Percentiles rank a stretch among this genome's conserved stretches.
Evolutionary conservation across 2,113 vertebrate genomes (phyloP).

Genomic region (Ivindomyrus marchei): DNA sequence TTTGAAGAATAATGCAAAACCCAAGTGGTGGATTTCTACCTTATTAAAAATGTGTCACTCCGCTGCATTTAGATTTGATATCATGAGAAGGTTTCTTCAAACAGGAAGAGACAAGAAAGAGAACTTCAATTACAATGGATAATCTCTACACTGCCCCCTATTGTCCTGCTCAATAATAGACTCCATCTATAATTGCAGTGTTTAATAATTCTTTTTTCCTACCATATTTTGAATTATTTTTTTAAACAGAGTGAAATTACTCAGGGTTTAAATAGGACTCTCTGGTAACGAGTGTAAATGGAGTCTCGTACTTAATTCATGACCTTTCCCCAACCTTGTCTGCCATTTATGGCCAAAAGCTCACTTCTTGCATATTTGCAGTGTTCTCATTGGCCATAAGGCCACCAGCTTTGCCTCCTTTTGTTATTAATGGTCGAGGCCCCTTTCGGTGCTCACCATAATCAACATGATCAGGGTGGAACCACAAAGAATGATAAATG

Average conservation of each 20-base stretch:
- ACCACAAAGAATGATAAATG: background rate
- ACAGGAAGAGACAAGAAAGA: conserved; percentile 2
- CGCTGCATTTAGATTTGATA: background rate
- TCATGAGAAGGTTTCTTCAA: background rate
- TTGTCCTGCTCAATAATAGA: background rate
- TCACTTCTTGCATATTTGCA: background rate
- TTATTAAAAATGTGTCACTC: conserved; percentile 1
- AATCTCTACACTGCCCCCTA: background rate
- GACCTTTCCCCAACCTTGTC: background rate
- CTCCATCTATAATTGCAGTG: background rate
- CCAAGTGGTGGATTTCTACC: background rate
- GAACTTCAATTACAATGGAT: conserved; percentile 2
- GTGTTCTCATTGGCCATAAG: background rate
- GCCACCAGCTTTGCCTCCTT: background rate
- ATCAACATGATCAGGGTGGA: background rate
- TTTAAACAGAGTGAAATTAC: background rate
- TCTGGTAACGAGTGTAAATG: background rate
- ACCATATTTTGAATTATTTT: background rate
- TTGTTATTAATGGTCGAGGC: background rate
- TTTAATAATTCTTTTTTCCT: background rate
- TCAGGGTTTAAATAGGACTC: background rate
- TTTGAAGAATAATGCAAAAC: background rate
- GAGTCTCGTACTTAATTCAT: background rate
- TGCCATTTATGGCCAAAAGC: background rate
- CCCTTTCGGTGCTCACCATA: background rate